Base-by-base conservation (phyloP, 2,888 invertebrate genomes). In the Sphinx pinastri region DNA sequence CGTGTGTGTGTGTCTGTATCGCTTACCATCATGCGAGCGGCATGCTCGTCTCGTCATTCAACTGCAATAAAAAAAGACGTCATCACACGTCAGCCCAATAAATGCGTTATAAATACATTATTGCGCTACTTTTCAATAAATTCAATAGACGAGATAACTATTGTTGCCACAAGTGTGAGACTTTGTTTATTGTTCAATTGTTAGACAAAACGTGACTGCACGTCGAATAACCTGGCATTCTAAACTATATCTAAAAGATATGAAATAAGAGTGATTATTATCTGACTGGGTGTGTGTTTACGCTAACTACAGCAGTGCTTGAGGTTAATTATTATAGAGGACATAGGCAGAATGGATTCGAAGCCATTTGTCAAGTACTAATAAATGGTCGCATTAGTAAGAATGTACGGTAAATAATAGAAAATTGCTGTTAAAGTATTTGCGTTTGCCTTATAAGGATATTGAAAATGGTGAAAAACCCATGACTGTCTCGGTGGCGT, bases 81-180 rank as follows among this genome's bases (percentile, higher is more conserved):
- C 38, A 38, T 38, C 8, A 38, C 7, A 38, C 38, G 38, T 38
- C 38, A 38, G 38, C 38, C 38, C 8, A 2, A 38, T 5, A 5
- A 38, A 38, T 38, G 38, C 38, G 38, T 38, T 38, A 38, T 4
- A 2, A 38, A 38, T 55, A 19, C 55, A 11, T 55, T 55, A 55
- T 19, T 19, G 19, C 16, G 14, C 5, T 8, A 16, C 16, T 63
- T 63, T 11, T 49, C 49, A 16, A 49, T 19, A 49, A 19, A 54
- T 52, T 69, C n/a, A 25, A 31, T 45, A 19, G 60, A 16, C 19
- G 11, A 10, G 19, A 59, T 38, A 54, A 67, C 45, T 7, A 19
- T 14, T 69, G 69, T 60, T 68, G 51, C 67, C 59, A 71, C 73
- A 71, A 70, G 66, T 73, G 73, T 72, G 68, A 54, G 67, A 68